Evolutionary conservation across 2,888 invertebrate genomes (phyloP), one percentile per base, ranked within the genome.

Genomic region (Sialis fuliginosa): DNA sequence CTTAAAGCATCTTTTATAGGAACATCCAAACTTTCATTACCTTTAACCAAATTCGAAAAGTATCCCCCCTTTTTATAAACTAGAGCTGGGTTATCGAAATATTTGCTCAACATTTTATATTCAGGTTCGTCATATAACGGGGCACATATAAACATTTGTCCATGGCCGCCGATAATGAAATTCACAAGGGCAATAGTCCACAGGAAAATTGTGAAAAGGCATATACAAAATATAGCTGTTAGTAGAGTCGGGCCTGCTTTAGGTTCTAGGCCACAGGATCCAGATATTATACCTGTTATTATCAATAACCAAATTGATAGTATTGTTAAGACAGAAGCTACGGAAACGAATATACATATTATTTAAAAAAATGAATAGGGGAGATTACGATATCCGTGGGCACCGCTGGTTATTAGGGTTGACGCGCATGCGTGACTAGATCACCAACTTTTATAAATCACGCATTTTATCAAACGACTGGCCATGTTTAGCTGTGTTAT

Each of bases 141-240:
- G 48, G 79, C 76, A 55, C 86, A 87, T 1, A 85, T 64, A 56
- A 83, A 74, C 48, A 77, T 72, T 63, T 80, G 76, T 10, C 75
- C 75, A 57, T 81, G 80, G 12, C 75, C 77, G 10, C 79, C 75
- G 44, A 78, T 59, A 33, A 78, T 64, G 51, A 81, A 72, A 8
- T 72, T 62, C 8, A 67, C 63, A 45, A 74, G 69, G 51, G 77
- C 68, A 51, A 75, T 62, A 33, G 63, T 57, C 81, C 81, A 81
- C 45, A 79, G 61, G 48, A 70, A 60, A 9, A 78, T 62, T 30
- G 79, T 76, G 39, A 72, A 60, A 46, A 78, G 54, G 56, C 74
- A 74, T 54, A 75, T 65, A 61, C 75, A 66, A 42, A 72, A 62
- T 4, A 74, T 67, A 40, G 74, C 72, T 57, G 61, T 55, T 46